phyloP scores from a whole-genome alignment of 2,113 vertebrate species.

The Maylandia zebra region DNA sequence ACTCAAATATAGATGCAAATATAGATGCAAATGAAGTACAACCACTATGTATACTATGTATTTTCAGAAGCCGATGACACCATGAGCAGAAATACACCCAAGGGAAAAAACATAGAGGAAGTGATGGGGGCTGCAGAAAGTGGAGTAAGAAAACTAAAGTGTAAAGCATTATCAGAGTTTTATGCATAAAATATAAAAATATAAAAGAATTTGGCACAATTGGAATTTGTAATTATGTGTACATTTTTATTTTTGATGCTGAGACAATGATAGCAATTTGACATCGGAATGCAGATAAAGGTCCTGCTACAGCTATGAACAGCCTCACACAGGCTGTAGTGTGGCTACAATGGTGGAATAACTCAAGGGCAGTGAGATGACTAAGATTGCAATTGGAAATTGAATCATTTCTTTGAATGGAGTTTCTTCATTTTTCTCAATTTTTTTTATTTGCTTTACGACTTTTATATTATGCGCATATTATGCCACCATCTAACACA shows the following conservation, averaged over 20 bases:
- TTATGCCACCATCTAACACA: background rate
- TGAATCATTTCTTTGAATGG: background rate
- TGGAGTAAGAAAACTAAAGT: background rate
- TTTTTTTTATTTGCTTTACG: fast-evolving
- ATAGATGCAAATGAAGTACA: background rate
- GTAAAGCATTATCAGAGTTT: background rate
- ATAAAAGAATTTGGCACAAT: background rate
- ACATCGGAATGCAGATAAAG: fast-evolving
- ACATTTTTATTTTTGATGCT: background rate
- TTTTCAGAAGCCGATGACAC: background rate
- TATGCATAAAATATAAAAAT: background rate
- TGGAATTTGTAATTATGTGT: background rate
- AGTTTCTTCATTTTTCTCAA: background rate
- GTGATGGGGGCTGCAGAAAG: background rate
- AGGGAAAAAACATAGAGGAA: background rate
- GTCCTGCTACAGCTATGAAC: background rate
- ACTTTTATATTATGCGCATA: no score
- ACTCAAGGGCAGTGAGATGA: background rate
- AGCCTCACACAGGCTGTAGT: background rate
- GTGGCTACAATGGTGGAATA: background rate
- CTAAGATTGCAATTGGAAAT: background rate
- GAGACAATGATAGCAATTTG: background rate
- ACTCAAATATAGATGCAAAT: background rate
- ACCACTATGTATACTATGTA: background rate
- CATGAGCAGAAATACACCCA: background rate